A percentile compares a stretch with the other conserved stretches of the same genome.
phyloP scores from a whole-genome alignment of 2,797 vertebrate species.

The Eulemur albifrons region DNA sequence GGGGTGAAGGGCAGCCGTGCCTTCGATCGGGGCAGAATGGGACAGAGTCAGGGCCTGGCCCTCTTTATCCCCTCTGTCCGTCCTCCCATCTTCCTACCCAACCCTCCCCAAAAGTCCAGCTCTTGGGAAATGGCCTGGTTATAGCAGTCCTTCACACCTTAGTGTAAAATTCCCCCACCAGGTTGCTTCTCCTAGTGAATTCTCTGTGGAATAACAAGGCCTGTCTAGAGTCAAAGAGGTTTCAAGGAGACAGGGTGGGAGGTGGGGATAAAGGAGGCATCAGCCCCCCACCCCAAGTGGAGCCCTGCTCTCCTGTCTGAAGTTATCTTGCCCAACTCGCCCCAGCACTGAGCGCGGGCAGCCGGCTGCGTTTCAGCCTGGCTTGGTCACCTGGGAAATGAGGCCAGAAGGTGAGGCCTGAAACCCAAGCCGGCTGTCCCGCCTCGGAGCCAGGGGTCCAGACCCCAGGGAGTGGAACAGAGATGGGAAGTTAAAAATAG shows the following conservation, averaged over 20 bases:
- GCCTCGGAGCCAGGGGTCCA: background rate
- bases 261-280: no score
- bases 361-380: background rate
- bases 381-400: slow-evolving; percentile 42
- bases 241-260: background rate
- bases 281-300: no score
- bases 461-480: background rate
- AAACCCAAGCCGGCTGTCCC: background rate
- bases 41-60: background rate
- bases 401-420: slow-evolving; percentile 36
- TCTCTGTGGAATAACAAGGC: background rate
- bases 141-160: background rate
- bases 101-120: background rate
- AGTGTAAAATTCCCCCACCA: background rate
- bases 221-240: background rate
- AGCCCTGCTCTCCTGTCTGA: background rate
- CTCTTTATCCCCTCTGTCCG: background rate
- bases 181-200: background rate
- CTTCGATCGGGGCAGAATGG: background rate
- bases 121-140: background rate
- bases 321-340: background rate
- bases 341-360: background rate
- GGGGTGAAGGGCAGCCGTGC: background rate
- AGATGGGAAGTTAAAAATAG: background rate
- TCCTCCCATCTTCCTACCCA: background rate